Base-by-base conservation (phyloP, 2,888 invertebrate genomes). In the Steinernema hermaphroditum region DNA sequence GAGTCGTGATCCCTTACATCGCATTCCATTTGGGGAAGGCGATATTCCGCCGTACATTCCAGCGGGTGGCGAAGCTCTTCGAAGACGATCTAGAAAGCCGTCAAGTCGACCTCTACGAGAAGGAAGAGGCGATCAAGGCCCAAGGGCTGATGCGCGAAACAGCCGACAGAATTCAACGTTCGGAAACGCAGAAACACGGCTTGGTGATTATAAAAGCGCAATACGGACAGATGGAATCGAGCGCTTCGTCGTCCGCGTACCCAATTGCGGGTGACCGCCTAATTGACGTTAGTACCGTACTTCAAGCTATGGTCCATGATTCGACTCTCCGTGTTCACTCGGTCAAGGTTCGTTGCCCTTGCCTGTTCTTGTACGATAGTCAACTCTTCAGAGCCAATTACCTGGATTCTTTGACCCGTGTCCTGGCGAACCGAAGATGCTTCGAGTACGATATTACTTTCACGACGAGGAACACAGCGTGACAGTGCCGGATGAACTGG, bases 401-500 rank as follows among this genome's bases (percentile, higher is more conserved):
- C 94, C 96, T 14, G 97, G 97, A 37, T 97, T 97, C 89, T 97
- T 93, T 88, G 97, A 98, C 88, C 94, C 96, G 0, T 94, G 94
- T 80, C 85, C 88, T 9, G 94, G 95, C 0, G 95, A 96, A 82
- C 92, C 93, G 37, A 97, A 97, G 88, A 91, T 91, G 83, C 89
- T 97, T 29, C 91, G 92, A 71, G 91, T 97, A 78, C 91, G 93
- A 83, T 97, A 97, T 88, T 91, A 91, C 86, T 95, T 92, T 89
- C 92, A 92, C 82, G 91, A 91, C 84, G 91, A 91, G 86, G 89
- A 91, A n/a, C 92, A 94, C 86, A 91, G 92, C 85, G 91, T 93
- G 83, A 91, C 92, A 49, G 89, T 94, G 72, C 89, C 90, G 76
- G 96, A 97, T 87, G 91, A 90, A 62, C 93, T 95, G 86, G 90